A percentile compares a stretch with the other conserved stretches of the same genome.
Conservation (phyloP, 2,888 invertebrate genomes). For the Hipparchia sbordonii region DNA sequence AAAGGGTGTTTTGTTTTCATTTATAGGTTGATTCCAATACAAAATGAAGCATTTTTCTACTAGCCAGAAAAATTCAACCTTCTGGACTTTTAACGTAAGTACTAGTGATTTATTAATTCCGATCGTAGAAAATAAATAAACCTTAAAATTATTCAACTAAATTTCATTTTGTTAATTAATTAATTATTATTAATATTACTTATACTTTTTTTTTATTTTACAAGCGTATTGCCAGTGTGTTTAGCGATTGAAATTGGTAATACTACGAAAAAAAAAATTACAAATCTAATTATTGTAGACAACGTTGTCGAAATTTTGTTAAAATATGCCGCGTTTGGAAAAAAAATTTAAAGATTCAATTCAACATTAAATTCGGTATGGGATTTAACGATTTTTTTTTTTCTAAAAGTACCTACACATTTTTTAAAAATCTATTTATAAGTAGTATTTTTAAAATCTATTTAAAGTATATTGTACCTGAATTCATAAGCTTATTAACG, state of each 20-base stretch:
- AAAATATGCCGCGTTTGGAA: background rate
- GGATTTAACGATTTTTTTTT: too few relatives aligned
- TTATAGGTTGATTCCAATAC: background rate
- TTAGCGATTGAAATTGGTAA: slow-evolving; percentile 2
- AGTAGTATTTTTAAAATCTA: too few relatives aligned
- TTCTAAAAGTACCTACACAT: too few relatives aligned
- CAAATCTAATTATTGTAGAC: background rate
- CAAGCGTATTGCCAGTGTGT: slow-evolving; percentile 17
- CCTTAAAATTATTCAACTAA: slow-evolving; percentile 20
- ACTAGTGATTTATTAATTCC: slow-evolving; percentile 26
- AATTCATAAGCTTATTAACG: background rate
- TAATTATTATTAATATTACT: background rate
- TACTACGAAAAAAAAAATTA: background rate
- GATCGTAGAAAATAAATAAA: slow-evolving; percentile 27
- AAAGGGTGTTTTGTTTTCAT: background rate
- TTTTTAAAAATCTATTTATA: too few relatives aligned
- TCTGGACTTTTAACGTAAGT: slow-evolving; percentile 13
- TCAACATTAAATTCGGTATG: too few relatives aligned
- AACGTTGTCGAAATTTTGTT: background rate
- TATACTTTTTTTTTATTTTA: slow-evolving; percentile 3
- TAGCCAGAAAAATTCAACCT: background rate
- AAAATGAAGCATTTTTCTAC: background rate
- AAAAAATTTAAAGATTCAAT: background rate
- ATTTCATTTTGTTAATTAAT: slow-evolving; percentile 13
- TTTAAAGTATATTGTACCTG: too few relatives aligned